Base-by-base conservation (phyloP, 2,888 invertebrate species). In the Rhodophaea formosa region DNA sequence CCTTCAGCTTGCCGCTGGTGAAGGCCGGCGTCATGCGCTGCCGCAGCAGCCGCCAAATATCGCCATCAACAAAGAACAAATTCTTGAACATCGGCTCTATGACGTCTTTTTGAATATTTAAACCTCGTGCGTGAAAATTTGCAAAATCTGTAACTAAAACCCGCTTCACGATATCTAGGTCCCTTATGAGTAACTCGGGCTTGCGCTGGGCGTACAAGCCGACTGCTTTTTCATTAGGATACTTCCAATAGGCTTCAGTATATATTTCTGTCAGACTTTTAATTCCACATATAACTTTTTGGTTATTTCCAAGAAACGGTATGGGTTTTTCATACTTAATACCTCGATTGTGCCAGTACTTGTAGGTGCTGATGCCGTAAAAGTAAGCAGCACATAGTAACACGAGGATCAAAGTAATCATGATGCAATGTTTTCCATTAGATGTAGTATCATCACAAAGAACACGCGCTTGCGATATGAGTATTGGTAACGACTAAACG, bases 51-150 rank as follows among this genome's bases (percentile, higher is more conserved):
- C 76, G 73, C 86, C 86, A 86, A 45, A 77, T 47, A 61, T 84
- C 83, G 0, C 84, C 84, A 56, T 82, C 84, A 15, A 78, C 80
- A 56, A 82, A 78, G 55, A 84, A 84, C 47, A 84, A 53, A 60
- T 83, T 85, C 1, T 72, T 71, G 59, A 80, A 49, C 61, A 84
- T 62, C 0, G 82, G 80, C 45, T 84, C 82, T 7, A 82, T 71
- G 2, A 71, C 72, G 0, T 66, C 69, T 55, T 73, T 72, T 47
- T 72, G 61, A 0, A 68, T 62, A 53, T 73, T 77, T 2, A 81
- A 14, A 0, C 82, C 80, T 8, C 84, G 73, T 3, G 73, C 68
- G 52, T 77, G 72, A 51, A 81, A 83, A 57, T 70, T 56, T 3
- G 60, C 53, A 46, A 82, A 83, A 59, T 83, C 82, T 0, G 71